phyloP scores from a whole-genome alignment of 2,797 vertebrate genomes.

The Chloroceryle inda region DNA sequence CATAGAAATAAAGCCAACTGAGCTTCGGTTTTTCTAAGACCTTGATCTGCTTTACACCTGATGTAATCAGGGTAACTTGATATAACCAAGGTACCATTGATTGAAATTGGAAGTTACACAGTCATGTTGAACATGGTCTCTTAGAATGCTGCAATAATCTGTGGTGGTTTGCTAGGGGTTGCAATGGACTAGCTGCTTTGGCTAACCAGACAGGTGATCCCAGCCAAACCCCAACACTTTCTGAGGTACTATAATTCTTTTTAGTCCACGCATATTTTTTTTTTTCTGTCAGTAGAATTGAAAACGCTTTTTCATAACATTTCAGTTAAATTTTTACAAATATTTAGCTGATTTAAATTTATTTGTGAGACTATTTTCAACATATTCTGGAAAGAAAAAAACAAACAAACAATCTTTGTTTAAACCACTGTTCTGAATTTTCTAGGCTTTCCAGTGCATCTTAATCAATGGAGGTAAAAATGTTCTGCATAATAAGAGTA shows the following conservation, averaged over 20 bases:
- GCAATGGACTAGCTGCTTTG: not conserved
- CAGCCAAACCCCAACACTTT: not conserved
- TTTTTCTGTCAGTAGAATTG: not conserved
- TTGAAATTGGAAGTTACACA: not conserved
- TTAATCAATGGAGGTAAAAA: not conserved
- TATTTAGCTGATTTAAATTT: not conserved
- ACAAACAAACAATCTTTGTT: not conserved
- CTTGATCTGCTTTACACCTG: not conserved
- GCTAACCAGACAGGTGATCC: not conserved
- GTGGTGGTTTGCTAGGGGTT: not conserved
- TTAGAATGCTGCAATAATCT: not conserved
- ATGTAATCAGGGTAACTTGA: not conserved
- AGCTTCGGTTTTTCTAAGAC: not conserved
- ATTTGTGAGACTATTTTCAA: not conserved
- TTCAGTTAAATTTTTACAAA: not conserved
- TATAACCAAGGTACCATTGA: not conserved
- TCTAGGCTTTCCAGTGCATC: not conserved
- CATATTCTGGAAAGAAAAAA: not conserved
- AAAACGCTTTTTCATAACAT: not conserved
- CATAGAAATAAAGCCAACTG: not conserved
- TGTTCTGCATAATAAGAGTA: not conserved
- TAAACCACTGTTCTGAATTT: not conserved
- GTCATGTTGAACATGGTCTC: not conserved
- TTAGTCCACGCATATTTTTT: not conserved
- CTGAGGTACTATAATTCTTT: not conserved